Evolutionary conservation across 2,797 vertebrate genomes (phyloP), one percentile per base, ranked within the genome.

Genomic region (Cryptoblepharus egeriae): DNA sequence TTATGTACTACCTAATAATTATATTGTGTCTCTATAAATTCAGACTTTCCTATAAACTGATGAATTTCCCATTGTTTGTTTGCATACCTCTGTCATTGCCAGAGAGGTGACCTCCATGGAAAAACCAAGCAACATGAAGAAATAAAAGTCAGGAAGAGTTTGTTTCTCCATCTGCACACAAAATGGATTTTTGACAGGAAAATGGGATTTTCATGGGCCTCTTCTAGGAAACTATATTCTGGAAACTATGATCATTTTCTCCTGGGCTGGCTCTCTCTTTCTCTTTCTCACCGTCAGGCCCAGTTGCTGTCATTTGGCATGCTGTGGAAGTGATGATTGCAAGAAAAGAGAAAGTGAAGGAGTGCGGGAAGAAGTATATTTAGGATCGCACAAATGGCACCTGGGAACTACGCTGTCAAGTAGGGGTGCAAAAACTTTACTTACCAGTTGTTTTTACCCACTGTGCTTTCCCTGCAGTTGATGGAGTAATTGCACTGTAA

Each of bases 371-470:
- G 55, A 82, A 72, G 63, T 67, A 79, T 49, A 28, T 75, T 86
- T 57, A 72, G 68, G 69, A 81, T 77, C 69, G 74, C 52, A 74
- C 82, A 68, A 91, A 93, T 92, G 80, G 67, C 85, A 82, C 55
- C 80, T 52, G 35, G 85, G 37, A 70, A 93, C 85, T 79, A 91
- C 57, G 61, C 89, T 89, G 86, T 8, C 1, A 93, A 87, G 71
- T 58, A 89, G 73, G 77, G 82, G 75, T 89, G 82, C 88, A 90
- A 93, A 92, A 94, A 92, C 75, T 89, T 92, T 91, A 91, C 84
- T 94, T 95, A 91, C 88, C 93, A 89, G 85, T 88, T 92, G 61
- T 37, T 92, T 94, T 90, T 88, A 74, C 85, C 83, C 63, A 82
- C 77, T 89, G 80, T 77, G 80, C 84, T 88, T 87, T 92, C 87